phyloP scores from a whole-genome alignment of 1,140 invertebrate species.

The Delia radicum region DNA sequence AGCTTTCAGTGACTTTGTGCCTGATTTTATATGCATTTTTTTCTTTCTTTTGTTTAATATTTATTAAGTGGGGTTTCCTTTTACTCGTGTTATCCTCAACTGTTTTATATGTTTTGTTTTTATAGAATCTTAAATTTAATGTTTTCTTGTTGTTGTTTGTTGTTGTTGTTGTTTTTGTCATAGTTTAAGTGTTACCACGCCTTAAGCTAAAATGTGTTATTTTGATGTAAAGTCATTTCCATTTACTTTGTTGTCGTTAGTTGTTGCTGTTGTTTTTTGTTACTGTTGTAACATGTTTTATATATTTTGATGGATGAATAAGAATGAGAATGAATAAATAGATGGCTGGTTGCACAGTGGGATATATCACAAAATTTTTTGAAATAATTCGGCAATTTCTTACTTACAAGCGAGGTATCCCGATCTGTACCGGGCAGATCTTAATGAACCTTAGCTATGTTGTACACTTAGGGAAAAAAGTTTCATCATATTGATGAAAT shows the following conservation, averaged over 20 bases:
- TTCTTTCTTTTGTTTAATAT: background rate
- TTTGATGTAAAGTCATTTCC: slow-evolving; percentile 20
- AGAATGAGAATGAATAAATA: background rate
- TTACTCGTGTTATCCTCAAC: background rate
- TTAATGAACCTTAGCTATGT: too few species aligned
- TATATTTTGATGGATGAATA: background rate
- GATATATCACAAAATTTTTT: too few species aligned
- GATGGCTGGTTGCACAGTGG: too few species aligned
- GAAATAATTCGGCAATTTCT: too few species aligned
- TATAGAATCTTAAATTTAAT: slow-evolving; percentile 7
- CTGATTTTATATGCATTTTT: background rate
- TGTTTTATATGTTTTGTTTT: slow-evolving; percentile 3
- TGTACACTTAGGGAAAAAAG: too few species aligned
- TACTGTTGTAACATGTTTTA: background rate
- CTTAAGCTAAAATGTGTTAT: slow-evolving; percentile 7
- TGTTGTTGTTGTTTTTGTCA: background rate
- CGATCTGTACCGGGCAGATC: too few species aligned
- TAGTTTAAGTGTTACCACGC: slow-evolving; percentile 20
- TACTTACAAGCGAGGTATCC: too few species aligned
- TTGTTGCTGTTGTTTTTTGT: background rate
- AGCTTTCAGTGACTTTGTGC: background rate
- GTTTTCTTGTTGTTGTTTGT: slow-evolving; percentile 1
- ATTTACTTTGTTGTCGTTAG: slow-evolving; percentile 7
- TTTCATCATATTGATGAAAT: too few species aligned
- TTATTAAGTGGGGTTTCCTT: background rate